Conservation (phyloP, 1,140 invertebrate species). For the Ceratosolen solmsi region DNA sequence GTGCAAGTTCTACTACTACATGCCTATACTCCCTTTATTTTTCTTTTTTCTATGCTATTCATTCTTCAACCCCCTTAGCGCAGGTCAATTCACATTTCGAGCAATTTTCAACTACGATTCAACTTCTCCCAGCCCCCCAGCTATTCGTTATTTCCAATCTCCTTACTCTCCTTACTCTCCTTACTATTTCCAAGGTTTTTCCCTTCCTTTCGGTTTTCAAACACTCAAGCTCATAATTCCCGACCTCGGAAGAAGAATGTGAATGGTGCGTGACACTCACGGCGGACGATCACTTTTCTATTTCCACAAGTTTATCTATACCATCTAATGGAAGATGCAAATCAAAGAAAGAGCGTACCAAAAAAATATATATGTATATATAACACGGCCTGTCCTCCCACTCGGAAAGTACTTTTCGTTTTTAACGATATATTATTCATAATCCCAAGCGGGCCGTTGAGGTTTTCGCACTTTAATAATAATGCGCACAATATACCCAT, state of each 20-base stretch:
- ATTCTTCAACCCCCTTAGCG: too few species aligned
- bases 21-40: neutral
- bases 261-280: neutral
- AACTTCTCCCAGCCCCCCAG: too few species aligned
- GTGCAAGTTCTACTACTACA: neutral
- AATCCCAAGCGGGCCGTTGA: neutral
- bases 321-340: neutral
- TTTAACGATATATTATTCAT: slow-evolving; percentile 43
- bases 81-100: slow-evolving; percentile 13
- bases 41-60: neutral
- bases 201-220: neutral
- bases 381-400: neutral
- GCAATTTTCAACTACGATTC: neutral
- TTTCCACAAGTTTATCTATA: slow-evolving; percentile 16
- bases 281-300: neutral
- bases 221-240: slow-evolving; percentile 13
- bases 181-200: too few species aligned
- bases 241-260: neutral
- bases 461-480: neutral
- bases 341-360: neutral
- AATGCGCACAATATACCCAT: neutral
- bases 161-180: too few species aligned
- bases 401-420: neutral
- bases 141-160: too few species aligned
- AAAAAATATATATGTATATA: neutral